A percentile compares a stretch with the other conserved stretches of the same genome.
phyloP scores from a whole-genome alignment of 2,888 invertebrate genomes.

The Lissocephala sabroskyi region DNA sequence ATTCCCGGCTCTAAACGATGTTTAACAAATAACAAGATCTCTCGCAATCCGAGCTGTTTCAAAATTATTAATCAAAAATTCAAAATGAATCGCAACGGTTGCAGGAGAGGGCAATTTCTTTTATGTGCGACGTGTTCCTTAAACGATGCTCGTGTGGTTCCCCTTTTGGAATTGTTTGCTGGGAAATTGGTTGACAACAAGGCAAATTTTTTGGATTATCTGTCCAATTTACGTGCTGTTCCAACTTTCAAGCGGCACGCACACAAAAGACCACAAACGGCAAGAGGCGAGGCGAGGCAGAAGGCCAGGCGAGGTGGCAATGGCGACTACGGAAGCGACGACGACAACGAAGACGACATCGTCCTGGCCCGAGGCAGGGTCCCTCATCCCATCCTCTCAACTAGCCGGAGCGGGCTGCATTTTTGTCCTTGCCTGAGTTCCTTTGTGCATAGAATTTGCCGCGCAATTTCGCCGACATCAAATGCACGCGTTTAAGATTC shows the following conservation, averaged over 20 bases:
- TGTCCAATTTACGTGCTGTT: conserved; percentile 36
- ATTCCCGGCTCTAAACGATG: no score
- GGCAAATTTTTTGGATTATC: conserved; percentile 44
- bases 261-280: no score
- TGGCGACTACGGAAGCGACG: neutral
- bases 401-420: conserved; percentile 25
- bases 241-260: conserved; percentile 9
- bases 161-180: conserved; percentile 8
- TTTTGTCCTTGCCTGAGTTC: conserved; percentile 17
- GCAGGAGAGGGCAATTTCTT: no score
- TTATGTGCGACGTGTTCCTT: no score
- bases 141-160: no score
- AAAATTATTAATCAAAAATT: no score
- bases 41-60: no score
- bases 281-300: no score
- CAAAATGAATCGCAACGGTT: no score
- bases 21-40: no score
- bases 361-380: conserved; percentile 10
- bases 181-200: conserved; percentile 37
- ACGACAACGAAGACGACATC: neutral
- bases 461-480: conserved; percentile 50
- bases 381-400: neutral
- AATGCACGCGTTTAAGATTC: conserved; percentile 49
- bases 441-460: conserved; percentile 46
- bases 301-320: no score